Conservation (phyloP, 2,797 vertebrate genomes). For the Lepidocolaptes lacrymiger region DNA sequence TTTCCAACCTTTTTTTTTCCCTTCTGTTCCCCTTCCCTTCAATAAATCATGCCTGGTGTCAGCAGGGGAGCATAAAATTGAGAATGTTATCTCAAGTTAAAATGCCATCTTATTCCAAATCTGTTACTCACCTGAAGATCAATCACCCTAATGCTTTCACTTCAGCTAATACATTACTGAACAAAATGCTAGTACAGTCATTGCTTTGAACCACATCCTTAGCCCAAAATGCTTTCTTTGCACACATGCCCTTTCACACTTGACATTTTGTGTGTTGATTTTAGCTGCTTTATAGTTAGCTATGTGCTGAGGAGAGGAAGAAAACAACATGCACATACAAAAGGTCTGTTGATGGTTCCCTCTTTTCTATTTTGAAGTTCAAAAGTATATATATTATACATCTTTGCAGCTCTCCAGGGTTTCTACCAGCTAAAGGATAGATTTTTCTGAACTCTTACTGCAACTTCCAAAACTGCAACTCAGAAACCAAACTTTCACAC, state of each 20-base stretch:
- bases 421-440: not conserved
- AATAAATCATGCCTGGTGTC: not conserved
- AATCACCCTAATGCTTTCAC: not conserved
- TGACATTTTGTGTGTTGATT: conserved; percentile 27
- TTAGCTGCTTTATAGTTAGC: not conserved
- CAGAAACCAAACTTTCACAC: not conserved
- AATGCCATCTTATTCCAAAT: not conserved
- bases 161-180: not conserved
- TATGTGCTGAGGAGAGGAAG: not conserved
- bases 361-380: not conserved
- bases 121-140: not conserved
- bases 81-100: not conserved
- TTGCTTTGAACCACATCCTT: not conserved
- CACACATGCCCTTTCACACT: not conserved
- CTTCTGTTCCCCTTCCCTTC: not conserved
- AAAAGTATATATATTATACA: not conserved
- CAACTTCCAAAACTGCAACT: not conserved
- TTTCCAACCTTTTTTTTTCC: not conserved
- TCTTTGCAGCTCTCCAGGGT: not conserved
- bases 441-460: not conserved
- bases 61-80: not conserved
- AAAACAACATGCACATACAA: not conserved
- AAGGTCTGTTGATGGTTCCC: not conserved
- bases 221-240: not conserved
- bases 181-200: not conserved